These are phyloP conservation scores for Babylonia areolata DNA, from an alignment of 1,140 invertebrate species.

Conservation along the genomic window DNA sequence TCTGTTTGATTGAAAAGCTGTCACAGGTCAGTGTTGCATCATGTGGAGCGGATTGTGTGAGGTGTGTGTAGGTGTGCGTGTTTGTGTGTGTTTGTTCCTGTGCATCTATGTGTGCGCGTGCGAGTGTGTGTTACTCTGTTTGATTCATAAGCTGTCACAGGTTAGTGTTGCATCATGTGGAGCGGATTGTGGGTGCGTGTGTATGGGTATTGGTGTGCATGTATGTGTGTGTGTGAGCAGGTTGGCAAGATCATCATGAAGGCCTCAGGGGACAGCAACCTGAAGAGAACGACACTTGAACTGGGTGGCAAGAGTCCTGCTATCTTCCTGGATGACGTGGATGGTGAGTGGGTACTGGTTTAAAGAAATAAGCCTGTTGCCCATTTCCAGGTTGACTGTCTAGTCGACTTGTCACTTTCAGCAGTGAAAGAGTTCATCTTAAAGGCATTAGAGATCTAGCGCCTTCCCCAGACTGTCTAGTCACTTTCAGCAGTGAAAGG, in stretches of 20 bases:
- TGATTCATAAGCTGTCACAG: no score
- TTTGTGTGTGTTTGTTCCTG: background rate
- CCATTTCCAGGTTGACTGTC: no score
- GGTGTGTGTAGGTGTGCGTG: background rate
- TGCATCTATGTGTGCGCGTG: background rate
- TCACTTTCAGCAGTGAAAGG: no score
- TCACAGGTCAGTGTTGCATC: no score
- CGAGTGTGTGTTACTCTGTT: background rate
- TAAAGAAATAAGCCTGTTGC: no score
- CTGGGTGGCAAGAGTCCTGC: conserved; percentile 93
- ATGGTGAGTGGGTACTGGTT: conserved; percentile 76
- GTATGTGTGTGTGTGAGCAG: conserved; percentile 68
- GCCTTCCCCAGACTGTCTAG: no score
- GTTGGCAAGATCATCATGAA: conserved; percentile 86
- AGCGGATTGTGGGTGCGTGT: background rate
- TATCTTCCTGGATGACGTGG: conserved; percentile 89
- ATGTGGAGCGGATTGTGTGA: no score
- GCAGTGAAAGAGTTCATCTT: no score
- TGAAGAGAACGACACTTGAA: conserved; percentile 92
- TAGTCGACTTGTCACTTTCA: no score
- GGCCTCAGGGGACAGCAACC: conserved; percentile 85
- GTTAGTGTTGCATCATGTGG: no score
- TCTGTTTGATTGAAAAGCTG: no score
- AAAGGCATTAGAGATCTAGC: no score
- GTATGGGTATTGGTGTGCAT: conserved; percentile 73